These are phyloP conservation scores for Hiodon tergisus DNA, from an alignment of 2,113 vertebrate species.

Conservation along the genomic window DNA sequence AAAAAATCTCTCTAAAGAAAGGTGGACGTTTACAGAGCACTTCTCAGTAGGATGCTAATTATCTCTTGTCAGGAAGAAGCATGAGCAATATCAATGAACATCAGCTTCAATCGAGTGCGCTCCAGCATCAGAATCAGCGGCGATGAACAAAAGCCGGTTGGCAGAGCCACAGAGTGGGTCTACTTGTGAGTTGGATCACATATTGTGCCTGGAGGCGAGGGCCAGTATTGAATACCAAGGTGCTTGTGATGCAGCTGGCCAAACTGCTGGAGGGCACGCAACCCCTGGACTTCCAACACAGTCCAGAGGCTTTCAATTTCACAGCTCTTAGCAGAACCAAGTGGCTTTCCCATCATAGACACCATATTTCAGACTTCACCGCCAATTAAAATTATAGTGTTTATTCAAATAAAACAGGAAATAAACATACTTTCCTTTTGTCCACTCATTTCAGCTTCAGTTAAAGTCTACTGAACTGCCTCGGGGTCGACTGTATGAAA, in stretches of 20 bases:
- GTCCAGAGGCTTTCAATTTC: neutral
- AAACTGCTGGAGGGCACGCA: neutral
- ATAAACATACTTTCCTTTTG: no score
- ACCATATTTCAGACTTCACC: neutral
- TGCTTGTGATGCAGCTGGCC: slow-evolving; percentile 40
- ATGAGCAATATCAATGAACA: slow-evolving; percentile 45
- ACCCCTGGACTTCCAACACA: neutral
- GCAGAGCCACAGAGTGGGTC: slow-evolving; percentile 3
- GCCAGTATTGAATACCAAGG: slow-evolving; percentile 46
- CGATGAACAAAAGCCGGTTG: slow-evolving; percentile 11
- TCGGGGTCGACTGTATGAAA: neutral
- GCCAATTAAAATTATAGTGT: no score
- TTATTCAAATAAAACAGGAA: neutral
- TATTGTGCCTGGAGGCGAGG: slow-evolving; percentile 29
- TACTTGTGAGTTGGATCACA: slow-evolving; percentile 17
- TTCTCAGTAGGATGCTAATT: slow-evolving; percentile 37
- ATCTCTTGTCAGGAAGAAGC: slow-evolving; percentile 36
- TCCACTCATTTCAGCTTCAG: neutral
- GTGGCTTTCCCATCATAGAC: no score
- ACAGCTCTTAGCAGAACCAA: neutral
- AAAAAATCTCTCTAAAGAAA: slow-evolving; percentile 7
- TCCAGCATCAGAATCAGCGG: slow-evolving; percentile 21
- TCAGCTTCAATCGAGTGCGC: slow-evolving; percentile 43
- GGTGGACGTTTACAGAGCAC: slow-evolving; percentile 6
- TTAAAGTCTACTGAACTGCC: neutral